These are phyloP conservation scores for Grus americana DNA, from an alignment of 2,113 vertebrate species.

Conservation along the genomic window DNA sequence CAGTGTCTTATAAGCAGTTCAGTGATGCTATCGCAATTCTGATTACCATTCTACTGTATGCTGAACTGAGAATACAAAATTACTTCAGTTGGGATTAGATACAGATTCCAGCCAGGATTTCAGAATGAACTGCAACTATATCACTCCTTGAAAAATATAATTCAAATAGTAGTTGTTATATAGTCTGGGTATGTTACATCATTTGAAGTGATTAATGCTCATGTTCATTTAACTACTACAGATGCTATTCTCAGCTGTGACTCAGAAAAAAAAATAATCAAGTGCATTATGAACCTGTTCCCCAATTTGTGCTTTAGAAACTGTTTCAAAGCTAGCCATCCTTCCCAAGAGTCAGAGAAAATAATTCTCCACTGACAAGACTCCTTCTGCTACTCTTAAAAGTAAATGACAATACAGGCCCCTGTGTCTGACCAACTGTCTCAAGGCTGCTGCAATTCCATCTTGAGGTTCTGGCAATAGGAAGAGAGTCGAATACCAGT, in stretches of 20 bases:
- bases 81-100: background rate
- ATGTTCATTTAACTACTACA: background rate
- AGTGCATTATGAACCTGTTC: background rate
- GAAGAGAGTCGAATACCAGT: background rate
- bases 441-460: background rate
- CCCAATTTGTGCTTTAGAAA: background rate
- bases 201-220: conserved; percentile 4
- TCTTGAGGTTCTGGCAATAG: background rate
- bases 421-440: background rate
- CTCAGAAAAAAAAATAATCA: background rate
- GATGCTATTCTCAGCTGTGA: background rate
- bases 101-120: background rate
- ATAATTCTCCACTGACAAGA: background rate
- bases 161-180: background rate
- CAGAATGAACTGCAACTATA: background rate
- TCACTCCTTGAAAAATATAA: background rate
- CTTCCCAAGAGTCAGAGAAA: background rate
- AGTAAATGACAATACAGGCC: background rate
- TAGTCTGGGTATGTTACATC: background rate
- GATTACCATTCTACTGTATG: background rate
- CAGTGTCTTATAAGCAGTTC: background rate
- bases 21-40: background rate
- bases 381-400: background rate
- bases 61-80: background rate
- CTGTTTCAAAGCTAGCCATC: background rate